Base-by-base conservation (phyloP, 92 coral and sea anemone genomes). In the Porites lobata region DNA sequence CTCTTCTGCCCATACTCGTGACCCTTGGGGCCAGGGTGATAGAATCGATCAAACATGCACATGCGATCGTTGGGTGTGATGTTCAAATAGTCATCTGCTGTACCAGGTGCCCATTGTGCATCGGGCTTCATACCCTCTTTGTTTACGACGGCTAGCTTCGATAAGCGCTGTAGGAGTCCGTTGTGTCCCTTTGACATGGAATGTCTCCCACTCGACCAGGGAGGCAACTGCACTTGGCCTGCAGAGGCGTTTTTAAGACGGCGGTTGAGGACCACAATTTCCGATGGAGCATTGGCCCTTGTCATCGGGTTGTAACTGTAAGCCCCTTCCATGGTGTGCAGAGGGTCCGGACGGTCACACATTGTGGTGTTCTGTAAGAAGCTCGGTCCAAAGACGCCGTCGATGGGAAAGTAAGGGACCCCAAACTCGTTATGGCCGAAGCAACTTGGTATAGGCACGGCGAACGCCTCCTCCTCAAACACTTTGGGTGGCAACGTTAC, bases 301-400 rank as follows among this genome's bases (percentile, higher is more conserved):
- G 82, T 43, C 69, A 78, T 61, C 1, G 82, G 82, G 14, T 78
- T 78, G 70, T 78, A 78, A 21, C 82, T 78, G 82, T 78, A 78
- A 2, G 65, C 67, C 18, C 70, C 70, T 43, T 78, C 82, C 26
- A 32, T 6, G 29, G 17, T 18, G 82, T 78, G 82, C 15, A 78
- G 14, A 7, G 69, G 13, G 19, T 78, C 82, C 56, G 82, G 71
- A 14, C 19, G 69, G 21, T 78, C 19, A 57, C 82, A 78, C 54
- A 64, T 6, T 21, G 82, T 61, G 6, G 0, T 8, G 18, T 61
- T 21, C 18, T 61, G 9, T 7, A 29, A 14, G 54, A 78, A 78
- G 26, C 70, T 19, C 24, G 2, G 7, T 1, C 57, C 69, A 61
- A 59, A 61, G 13, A 78, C 82, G 21, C 82, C 82, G 26, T 78